Conservation (phyloP, 2,888 invertebrate species). For the Lasioglossum calceatum region DNA sequence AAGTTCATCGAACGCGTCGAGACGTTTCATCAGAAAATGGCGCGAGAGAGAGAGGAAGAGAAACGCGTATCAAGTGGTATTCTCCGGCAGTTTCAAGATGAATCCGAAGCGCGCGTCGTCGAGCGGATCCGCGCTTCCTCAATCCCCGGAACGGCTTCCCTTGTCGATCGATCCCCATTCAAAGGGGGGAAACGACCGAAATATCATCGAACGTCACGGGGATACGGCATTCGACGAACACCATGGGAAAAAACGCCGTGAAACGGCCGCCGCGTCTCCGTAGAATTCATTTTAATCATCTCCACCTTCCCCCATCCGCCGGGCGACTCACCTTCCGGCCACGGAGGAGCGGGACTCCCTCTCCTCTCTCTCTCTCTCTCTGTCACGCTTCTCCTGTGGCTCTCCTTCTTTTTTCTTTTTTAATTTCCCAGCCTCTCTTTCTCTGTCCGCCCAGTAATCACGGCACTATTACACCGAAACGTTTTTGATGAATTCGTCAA, state of each 20-base stretch:
- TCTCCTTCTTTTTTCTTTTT: slow-evolving; percentile 52
- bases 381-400: neutral
- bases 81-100: slow-evolving; percentile 61
- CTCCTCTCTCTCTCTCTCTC: neutral
- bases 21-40: slow-evolving; percentile 61
- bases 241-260: slow-evolving; percentile 58
- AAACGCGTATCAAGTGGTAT: slow-evolving; percentile 58
- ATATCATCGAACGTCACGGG: slow-evolving; percentile 62
- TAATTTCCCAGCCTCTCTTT: slow-evolving; percentile 65
- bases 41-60: slow-evolving; percentile 44
- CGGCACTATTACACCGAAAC: slow-evolving; percentile 74
- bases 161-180: slow-evolving; percentile 63
- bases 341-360: slow-evolving; percentile 39
- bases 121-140: slow-evolving; percentile 53
- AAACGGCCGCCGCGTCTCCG: slow-evolving; percentile 60
- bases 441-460: slow-evolving; percentile 73
- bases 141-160: slow-evolving; percentile 47
- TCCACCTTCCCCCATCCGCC: slow-evolving; percentile 58
- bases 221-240: slow-evolving; percentile 42
- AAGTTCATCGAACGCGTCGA: slow-evolving; percentile 10
- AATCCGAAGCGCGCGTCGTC: slow-evolving; percentile 39
- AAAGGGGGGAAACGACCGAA: slow-evolving; percentile 54
- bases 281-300: slow-evolving; percentile 71
- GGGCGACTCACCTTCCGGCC: slow-evolving; percentile 68
- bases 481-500: slow-evolving; percentile 81